These are phyloP conservation scores for Aspiorhynchus laticeps DNA, from an alignment of 2,113 vertebrate species.

Conservation along the genomic window DNA sequence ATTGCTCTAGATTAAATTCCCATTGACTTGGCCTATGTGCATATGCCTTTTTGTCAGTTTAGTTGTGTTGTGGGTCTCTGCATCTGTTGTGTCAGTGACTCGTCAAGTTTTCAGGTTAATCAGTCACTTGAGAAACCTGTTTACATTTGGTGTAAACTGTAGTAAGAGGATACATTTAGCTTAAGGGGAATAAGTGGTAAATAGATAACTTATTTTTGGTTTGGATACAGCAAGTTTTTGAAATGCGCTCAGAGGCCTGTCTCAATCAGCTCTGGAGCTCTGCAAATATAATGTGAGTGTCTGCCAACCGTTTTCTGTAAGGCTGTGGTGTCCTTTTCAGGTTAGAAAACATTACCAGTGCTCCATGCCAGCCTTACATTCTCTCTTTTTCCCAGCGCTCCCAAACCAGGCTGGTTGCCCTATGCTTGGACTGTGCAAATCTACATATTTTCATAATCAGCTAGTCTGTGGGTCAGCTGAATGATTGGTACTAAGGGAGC, in stretches of 20 bases:
- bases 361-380: slow-evolving; percentile 24
- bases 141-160: not conserved
- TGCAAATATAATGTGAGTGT: not conserved
- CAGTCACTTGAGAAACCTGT: slow-evolving; percentile 26
- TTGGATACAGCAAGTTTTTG: slow-evolving; percentile 10
- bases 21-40: slow-evolving; percentile 28
- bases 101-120: slow-evolving; percentile 13
- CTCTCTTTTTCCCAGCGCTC: not conserved
- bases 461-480: not conserved
- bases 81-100: slow-evolving; percentile 14
- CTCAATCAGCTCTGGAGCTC: not conserved
- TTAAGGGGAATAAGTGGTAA: slow-evolving; percentile 25
- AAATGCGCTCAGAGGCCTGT: slow-evolving; percentile 1
- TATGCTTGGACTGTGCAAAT: slow-evolving; percentile 2
- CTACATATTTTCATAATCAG: slow-evolving; percentile 11
- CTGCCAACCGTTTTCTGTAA: slow-evolving; percentile 18
- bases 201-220: slow-evolving; percentile 22
- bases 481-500: not conserved
- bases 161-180: not conserved
- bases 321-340: slow-evolving; percentile 17
- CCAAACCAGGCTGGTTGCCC: slow-evolving; percentile 7
- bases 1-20: not conserved
- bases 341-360: not conserved
- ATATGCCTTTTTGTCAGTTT: slow-evolving; percentile 38
- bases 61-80: slow-evolving; percentile 21